Evolutionary conservation across 2,113 vertebrate genomes (phyloP).

Genomic region (Nematolebias whitei): DNA sequence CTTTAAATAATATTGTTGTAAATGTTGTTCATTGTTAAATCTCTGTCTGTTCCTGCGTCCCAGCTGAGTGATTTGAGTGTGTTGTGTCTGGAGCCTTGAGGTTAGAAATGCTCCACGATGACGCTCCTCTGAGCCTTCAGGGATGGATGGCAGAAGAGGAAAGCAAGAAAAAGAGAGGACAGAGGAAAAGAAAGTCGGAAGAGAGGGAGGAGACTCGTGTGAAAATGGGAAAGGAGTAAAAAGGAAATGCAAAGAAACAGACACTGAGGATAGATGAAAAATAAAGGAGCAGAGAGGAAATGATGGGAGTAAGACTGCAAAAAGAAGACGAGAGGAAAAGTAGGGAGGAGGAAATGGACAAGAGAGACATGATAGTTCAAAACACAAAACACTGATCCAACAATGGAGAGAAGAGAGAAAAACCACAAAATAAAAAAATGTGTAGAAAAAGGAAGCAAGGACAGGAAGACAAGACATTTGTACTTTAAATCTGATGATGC

Average conservation of each 20-base stretch:
- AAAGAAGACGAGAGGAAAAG: not conserved
- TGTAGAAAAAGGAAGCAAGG: not conserved
- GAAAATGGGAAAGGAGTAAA: too few species aligned
- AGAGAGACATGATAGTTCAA: not conserved
- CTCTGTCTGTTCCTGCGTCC: conserved; percentile 11
- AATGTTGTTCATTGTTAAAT: conserved; percentile 34
- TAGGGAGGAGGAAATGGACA: not conserved
- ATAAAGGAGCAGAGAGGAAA: not conserved
- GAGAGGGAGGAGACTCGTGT: too few species aligned
- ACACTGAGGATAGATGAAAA: not conserved
- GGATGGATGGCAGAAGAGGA: not conserved
- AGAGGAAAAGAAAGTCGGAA: conserved; percentile 1
- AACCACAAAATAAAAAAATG: not conserved
- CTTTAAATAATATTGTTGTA: conserved; percentile 22
- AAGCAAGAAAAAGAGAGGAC: not conserved
- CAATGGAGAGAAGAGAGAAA: not conserved
- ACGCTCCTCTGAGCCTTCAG: conserved; percentile 60
- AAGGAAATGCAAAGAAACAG: not conserved
- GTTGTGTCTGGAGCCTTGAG: conserved; percentile 67
- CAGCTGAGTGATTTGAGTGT: conserved; percentile 26
- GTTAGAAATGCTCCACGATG: conserved; percentile 64
- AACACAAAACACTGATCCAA: too few species aligned
- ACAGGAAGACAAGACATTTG: not conserved
- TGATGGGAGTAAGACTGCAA: too few species aligned
- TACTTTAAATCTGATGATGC: too few species aligned